Evolutionary conservation across 2,797 vertebrate species (phyloP).

Genomic region (Hafferia zeledoni): DNA sequence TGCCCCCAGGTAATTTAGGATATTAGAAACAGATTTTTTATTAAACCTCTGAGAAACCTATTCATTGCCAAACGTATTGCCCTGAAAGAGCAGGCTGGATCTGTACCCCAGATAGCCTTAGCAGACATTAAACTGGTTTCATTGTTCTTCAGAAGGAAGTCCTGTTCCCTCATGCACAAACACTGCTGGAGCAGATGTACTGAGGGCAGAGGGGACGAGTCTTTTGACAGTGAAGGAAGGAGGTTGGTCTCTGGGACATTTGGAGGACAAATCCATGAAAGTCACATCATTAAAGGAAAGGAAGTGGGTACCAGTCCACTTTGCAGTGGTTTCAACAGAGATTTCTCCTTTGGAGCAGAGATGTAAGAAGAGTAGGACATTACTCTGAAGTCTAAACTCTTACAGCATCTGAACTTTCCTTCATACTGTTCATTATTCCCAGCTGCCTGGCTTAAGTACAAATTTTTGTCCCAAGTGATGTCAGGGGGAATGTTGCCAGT

Average conservation of each 20-base stretch:
- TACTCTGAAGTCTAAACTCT: neutral
- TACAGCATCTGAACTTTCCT: neutral
- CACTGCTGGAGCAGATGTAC: neutral
- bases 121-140: neutral
- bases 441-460: neutral
- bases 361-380: neutral
- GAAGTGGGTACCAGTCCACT: neutral
- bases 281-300: neutral
- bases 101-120: neutral
- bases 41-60: constrained; percentile 25
- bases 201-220: neutral
- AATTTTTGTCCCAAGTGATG: neutral
- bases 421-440: neutral
- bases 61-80: neutral
- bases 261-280: neutral
- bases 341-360: neutral
- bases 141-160: neutral
- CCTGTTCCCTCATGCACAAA: neutral
- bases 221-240: neutral
- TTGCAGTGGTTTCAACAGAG: neutral
- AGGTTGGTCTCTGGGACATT: neutral
- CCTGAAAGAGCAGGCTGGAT: neutral
- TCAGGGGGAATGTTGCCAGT: neutral
- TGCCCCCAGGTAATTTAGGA: constrained; percentile 23
- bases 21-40: constrained; percentile 59